phyloP scores from a whole-genome alignment of 2,888 invertebrate species.

The Marasmarcha lunaedactyla region DNA sequence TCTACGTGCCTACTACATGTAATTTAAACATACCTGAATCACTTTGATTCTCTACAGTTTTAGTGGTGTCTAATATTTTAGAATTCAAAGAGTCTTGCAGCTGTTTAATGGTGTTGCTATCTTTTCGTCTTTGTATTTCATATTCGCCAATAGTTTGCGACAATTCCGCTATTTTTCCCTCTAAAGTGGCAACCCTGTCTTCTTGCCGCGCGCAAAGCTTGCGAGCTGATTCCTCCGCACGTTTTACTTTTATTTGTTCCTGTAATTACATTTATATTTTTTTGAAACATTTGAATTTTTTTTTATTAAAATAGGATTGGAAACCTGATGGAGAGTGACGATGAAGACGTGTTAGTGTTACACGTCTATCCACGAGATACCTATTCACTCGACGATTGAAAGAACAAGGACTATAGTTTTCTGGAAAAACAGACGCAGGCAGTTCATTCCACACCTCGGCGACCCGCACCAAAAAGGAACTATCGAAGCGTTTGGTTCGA shows the following conservation, averaged over 20 bases:
- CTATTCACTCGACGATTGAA: too few relatives aligned
- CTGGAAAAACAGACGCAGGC: too few relatives aligned
- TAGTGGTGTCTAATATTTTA: neutral
- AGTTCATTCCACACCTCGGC: too few relatives aligned
- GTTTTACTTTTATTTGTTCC: slow-evolving; percentile 79
- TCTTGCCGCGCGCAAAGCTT: slow-evolving; percentile 79
- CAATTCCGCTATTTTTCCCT: slow-evolving; percentile 81
- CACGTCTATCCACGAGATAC: too few relatives aligned
- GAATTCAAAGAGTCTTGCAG: slow-evolving; percentile 61
- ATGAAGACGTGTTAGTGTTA: too few relatives aligned
- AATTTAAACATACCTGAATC: neutral
- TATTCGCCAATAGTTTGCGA: slow-evolving; percentile 84
- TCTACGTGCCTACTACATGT: too few relatives aligned
- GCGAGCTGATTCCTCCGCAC: slow-evolving; percentile 79
- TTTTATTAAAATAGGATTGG: neutral
- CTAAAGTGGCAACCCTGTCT: slow-evolving; percentile 80
- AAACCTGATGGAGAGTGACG: too few relatives aligned
- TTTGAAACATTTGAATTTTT: too few relatives aligned
- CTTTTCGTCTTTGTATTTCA: slow-evolving; percentile 77
- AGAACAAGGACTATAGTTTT: too few relatives aligned
- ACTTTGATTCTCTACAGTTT: neutral
- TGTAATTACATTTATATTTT: slow-evolving; percentile 20
- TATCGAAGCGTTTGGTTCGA: too few relatives aligned
- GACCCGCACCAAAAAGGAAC: too few relatives aligned
- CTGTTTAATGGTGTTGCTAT: slow-evolving; percentile 79